Evolutionary conservation across 2,113 vertebrate species (phyloP), one percentile per base, ranked within the genome.

Genomic region (Sula dactylatra): DNA sequence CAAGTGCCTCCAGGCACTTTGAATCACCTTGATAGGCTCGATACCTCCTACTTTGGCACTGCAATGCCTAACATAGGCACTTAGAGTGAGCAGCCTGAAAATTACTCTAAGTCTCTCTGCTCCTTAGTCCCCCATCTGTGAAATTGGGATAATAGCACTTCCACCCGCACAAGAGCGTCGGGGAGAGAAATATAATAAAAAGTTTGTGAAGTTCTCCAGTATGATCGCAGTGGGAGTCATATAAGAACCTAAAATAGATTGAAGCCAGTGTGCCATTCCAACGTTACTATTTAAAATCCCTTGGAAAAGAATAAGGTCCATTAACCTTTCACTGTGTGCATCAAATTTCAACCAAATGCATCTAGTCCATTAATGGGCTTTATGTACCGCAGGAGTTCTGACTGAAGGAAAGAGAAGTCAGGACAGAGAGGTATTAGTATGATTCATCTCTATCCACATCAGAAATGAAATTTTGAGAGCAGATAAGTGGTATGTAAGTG

Each of bases 241-340:
- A 91, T 56, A 97, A 95, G 93, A 95, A 90, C 95, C 93, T 95
- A 93, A 97, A 97, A 97, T 96, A 97, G 93, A 95, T 82, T 95
- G 96, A 91, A 95, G 84, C 81, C 95, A 96, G 89, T 90, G 89
- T 95, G 89, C 86, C 94, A 93, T 94, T 97, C 91, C 70, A 38
- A 93, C 95, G 86, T 81, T 96, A 88, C 92, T 94, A 96, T 97
- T 96, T 96, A 96, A 95, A 96, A 93, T 92, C 82, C 93, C 70
- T 91, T 94, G 82, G 89, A 95, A 96, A 95, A 96, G 73, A 95
- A 82, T 95, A 97, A 96, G 91, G 95, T 96, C 96, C 94, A 96
- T 94, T 97, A 97, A 94, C 91, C 94, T 97, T 95, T 95, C 93
- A 95, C 94, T 89, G 62, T 54, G 87, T 93, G 89, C 91, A 91